Percentiles rank a stretch among this genome's conserved stretches.
phyloP scores from a whole-genome alignment of 2,888 invertebrate species.

The Megamerina dolium region DNA sequence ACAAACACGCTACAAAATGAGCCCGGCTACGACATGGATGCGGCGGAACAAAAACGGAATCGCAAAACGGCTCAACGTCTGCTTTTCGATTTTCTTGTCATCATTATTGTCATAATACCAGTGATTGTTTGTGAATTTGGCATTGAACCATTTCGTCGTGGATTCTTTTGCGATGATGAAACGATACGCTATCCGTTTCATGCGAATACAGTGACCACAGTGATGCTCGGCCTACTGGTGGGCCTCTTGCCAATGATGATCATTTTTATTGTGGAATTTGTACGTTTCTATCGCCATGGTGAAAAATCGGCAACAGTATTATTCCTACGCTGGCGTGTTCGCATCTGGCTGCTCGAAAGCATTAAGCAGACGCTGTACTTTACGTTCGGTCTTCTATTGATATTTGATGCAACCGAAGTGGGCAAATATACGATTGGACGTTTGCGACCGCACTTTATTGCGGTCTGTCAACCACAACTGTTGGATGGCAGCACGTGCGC shows the following conservation, averaged over 20 bases:
- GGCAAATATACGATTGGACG: slow-evolving; percentile 40
- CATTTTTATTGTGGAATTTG: slow-evolving; percentile 31
- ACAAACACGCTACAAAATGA: no score
- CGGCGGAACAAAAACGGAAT: no score
- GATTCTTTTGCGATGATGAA: slow-evolving; percentile 41
- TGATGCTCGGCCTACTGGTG: slow-evolving; percentile 27
- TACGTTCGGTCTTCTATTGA: slow-evolving; percentile 31
- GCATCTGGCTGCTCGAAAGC: slow-evolving; percentile 27
- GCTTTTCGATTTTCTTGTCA: slow-evolving; percentile 30
- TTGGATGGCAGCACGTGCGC: slow-evolving; percentile 53
- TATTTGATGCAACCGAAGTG: slow-evolving; percentile 38
- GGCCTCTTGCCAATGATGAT: slow-evolving; percentile 23
- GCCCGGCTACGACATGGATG: no score
- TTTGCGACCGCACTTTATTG: slow-evolving; percentile 36
- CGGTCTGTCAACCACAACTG: slow-evolving; percentile 73
- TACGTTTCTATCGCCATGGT: slow-evolving; percentile 20
- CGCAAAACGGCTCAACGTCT: slow-evolving; percentile 25
- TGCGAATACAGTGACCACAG: slow-evolving; percentile 29
- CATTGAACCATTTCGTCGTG: slow-evolving; percentile 33
- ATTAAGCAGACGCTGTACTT: slow-evolving; percentile 28
- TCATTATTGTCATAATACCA: slow-evolving; percentile 30
- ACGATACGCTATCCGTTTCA: slow-evolving; percentile 35
- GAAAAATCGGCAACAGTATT: slow-evolving; percentile 19
- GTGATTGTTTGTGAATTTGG: slow-evolving; percentile 32
- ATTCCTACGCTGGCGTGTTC: slow-evolving; percentile 24